Evolutionary conservation across 2,888 invertebrate species (phyloP).

Genomic region (Lampropteryx suffumata): DNA sequence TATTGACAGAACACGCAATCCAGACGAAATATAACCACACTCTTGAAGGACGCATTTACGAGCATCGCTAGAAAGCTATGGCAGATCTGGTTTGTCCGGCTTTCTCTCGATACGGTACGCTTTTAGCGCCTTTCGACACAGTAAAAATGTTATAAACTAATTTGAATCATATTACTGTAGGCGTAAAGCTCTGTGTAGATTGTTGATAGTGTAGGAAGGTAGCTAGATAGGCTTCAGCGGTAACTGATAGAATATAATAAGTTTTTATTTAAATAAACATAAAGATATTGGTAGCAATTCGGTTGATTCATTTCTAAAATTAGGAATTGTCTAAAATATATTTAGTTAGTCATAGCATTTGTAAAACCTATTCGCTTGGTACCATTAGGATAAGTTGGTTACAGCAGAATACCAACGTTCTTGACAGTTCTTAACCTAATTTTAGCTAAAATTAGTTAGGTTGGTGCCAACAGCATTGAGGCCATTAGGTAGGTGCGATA

Average conservation of each 20-base stretch:
- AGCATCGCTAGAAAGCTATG: constrained; percentile 65
- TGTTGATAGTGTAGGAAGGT: constrained; percentile 17
- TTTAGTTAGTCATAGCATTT: too few relatives aligned
- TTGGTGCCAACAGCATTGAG: too few relatives aligned
- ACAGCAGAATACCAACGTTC: too few relatives aligned
- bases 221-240: constrained; percentile 19
- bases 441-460: too few relatives aligned
- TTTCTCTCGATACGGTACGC: constrained; percentile 72
- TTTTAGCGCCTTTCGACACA: background rate
- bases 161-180: constrained; percentile 11
- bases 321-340: too few relatives aligned
- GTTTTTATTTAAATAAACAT: too few relatives aligned
- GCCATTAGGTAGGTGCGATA: too few relatives aligned
- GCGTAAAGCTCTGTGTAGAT: constrained; percentile 9
- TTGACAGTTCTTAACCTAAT: too few relatives aligned
- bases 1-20: constrained; percentile 55
- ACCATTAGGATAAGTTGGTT: too few relatives aligned
- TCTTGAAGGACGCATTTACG: constrained; percentile 59
- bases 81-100: constrained; percentile 55
- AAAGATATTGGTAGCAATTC: too few relatives aligned
- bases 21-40: constrained; percentile 55
- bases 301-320: too few relatives aligned
- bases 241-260: background rate
- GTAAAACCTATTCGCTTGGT: too few relatives aligned
- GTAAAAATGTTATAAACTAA: background rate